phyloP scores from a whole-genome alignment of 1,140 invertebrate species.

The Gonatopus flavifemur region DNA sequence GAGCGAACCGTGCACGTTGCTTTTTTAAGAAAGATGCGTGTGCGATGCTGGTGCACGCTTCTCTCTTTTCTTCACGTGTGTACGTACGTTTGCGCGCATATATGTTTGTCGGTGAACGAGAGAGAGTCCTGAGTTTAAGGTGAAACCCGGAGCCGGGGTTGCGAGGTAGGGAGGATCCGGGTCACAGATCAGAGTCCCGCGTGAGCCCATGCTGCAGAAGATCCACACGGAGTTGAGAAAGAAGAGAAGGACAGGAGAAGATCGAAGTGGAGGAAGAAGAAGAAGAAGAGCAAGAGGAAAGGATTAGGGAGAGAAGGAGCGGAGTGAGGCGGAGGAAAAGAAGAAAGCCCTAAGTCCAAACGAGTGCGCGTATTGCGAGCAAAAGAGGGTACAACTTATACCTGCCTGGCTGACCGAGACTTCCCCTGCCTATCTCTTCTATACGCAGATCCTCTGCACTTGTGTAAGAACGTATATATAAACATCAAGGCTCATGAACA shows the following conservation, averaged over 20 bases:
- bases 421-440: too few relatives aligned
- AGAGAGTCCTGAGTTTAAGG: constrained; percentile 29
- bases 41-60: constrained; percentile 14
- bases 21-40: constrained; percentile 17
- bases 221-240: not conserved
- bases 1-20: constrained; percentile 10
- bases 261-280: constrained; percentile 4
- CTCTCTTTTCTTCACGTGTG: not conserved
- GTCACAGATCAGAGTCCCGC: constrained; percentile 56
- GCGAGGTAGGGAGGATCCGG: constrained; percentile 58
- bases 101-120: constrained; percentile 12
- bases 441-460: too few relatives aligned
- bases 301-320: not conserved
- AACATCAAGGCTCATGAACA: too few relatives aligned
- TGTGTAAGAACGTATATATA: too few relatives aligned
- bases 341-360: too few relatives aligned
- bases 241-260: not conserved
- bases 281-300: not conserved
- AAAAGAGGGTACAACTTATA: too few relatives aligned
- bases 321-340: not conserved
- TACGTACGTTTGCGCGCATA: constrained; percentile 6
- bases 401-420: too few relatives aligned
- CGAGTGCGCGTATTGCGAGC: too few relatives aligned
- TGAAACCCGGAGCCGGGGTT: constrained; percentile 32
- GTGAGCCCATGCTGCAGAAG: constrained; percentile 26